Evolutionary conservation across 2,113 vertebrate species (phyloP).

Genomic region (Mormyrus lacerda): DNA sequence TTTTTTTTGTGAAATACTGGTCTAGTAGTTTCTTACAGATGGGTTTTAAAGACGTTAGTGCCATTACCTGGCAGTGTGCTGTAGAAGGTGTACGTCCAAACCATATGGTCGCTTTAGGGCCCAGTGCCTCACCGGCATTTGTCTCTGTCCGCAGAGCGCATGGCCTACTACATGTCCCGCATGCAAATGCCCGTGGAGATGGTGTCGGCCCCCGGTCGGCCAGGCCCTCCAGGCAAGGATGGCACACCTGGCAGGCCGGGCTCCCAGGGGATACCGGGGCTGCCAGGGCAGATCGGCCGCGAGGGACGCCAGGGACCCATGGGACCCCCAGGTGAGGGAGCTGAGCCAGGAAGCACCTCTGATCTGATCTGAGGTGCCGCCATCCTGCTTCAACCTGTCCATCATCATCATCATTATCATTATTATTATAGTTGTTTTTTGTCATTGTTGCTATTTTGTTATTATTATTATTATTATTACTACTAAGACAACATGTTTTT

Average conservation of each 20-base stretch:
- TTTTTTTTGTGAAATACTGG: background rate
- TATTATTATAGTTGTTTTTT: background rate
- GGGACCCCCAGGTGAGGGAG: slow-evolving; percentile 67
- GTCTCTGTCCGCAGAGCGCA: slow-evolving; percentile 70
- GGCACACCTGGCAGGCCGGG: slow-evolving; percentile 73
- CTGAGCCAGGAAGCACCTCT: background rate
- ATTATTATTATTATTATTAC: background rate
- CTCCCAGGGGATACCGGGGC: slow-evolving; percentile 66
- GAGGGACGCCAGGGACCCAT: slow-evolving; percentile 77
- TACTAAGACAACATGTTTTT: background rate
- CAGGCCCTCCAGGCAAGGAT: slow-evolving; percentile 83
- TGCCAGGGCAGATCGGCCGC: slow-evolving; percentile 83
- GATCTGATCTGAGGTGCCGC: background rate
- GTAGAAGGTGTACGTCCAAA: background rate
- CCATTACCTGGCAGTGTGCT: background rate
- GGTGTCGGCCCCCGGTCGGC: slow-evolving; percentile 75
- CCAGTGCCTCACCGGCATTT: background rate
- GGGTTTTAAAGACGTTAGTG: background rate
- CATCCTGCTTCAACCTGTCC: background rate
- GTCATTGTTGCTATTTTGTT: no score
- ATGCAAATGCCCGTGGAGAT: slow-evolving; percentile 80
- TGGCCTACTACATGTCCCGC: slow-evolving; percentile 86
- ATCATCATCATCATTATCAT: background rate
- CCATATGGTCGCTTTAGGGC: no score
- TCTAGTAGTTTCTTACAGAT: background rate